Evolutionary conservation across 2,797 vertebrate genomes (phyloP).

Genomic region (Peromyscus eremicus): DNA sequence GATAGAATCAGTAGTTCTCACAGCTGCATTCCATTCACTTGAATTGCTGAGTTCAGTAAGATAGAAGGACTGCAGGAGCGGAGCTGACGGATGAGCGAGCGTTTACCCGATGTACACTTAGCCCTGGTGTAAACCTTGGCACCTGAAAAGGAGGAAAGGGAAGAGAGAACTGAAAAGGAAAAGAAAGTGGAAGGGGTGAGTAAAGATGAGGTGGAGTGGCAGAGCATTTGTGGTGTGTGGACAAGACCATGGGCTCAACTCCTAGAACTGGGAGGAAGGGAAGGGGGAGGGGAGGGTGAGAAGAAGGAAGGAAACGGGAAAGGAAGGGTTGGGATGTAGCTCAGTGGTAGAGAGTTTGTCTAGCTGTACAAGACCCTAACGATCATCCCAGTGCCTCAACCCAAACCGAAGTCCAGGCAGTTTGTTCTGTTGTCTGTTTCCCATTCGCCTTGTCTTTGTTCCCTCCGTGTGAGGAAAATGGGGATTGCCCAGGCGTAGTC

Average conservation of each 20-base stretch:
- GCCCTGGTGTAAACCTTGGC: background rate
- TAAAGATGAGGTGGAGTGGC: background rate
- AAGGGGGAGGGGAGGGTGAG: too few species aligned
- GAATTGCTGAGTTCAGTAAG: background rate
- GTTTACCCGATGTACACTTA: background rate
- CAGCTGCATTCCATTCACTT: background rate
- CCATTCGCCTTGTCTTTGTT: background rate
- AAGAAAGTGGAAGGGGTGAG: background rate
- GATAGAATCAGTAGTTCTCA: background rate
- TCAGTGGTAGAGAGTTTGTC: background rate
- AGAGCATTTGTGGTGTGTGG: background rate
- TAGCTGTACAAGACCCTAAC: background rate
- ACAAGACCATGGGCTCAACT: background rate
- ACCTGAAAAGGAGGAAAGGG: background rate
- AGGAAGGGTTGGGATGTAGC: background rate
- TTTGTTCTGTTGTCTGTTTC: background rate
- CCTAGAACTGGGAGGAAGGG: background rate
- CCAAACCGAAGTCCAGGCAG: background rate
- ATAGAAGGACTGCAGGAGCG: background rate
- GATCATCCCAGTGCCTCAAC: background rate
- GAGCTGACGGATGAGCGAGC: too few species aligned
- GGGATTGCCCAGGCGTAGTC: background rate
- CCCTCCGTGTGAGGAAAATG: background rate
- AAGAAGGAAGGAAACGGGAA: background rate
- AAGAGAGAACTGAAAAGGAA: background rate